Evolutionary conservation across 2,797 vertebrate species (phyloP).

Genomic region (Podarcis siculus): DNA sequence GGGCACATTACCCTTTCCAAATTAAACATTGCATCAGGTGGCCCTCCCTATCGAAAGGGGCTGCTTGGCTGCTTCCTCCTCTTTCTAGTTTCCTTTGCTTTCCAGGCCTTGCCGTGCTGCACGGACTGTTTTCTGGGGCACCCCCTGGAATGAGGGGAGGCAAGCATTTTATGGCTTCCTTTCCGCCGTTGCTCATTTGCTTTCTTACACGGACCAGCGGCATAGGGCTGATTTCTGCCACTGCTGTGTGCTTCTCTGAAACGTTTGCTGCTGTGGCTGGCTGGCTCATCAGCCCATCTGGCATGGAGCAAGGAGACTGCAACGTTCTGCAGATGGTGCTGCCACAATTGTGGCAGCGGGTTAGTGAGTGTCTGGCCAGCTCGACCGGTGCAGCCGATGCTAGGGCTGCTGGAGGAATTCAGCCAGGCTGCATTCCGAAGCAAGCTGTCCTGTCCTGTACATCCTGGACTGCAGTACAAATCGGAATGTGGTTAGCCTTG

Average conservation of each 20-base stretch:
- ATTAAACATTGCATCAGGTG: not conserved
- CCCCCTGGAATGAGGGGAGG: not conserved
- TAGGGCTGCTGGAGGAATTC: not conserved
- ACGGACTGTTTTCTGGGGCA: fast-evolving
- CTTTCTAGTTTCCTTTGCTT: not conserved
- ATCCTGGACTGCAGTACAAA: too few relatives aligned
- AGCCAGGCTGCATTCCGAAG: too few relatives aligned
- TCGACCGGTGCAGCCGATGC: not conserved
- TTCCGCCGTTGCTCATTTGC: not conserved
- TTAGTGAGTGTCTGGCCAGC: not conserved
- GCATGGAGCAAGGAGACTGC: not conserved
- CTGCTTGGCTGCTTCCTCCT: not conserved
- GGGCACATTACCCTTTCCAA: fast-evolving
- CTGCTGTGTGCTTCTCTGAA: constrained; percentile 19
- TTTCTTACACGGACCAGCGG: constrained; percentile 34
- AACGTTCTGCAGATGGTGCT: not conserved
- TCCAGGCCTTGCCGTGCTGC: not conserved
- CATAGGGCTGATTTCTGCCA: not conserved
- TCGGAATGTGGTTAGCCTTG: too few relatives aligned
- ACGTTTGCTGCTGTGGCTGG: constrained; percentile 38
- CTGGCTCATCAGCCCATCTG: constrained; percentile 27
- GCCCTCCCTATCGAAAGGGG: not conserved
- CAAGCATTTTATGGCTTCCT: not conserved
- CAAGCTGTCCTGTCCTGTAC: too few relatives aligned
- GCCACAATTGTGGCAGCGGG: not conserved